Base-by-base conservation (phyloP, 2,113 vertebrate species). In the Myiopsitta monachus region DNA sequence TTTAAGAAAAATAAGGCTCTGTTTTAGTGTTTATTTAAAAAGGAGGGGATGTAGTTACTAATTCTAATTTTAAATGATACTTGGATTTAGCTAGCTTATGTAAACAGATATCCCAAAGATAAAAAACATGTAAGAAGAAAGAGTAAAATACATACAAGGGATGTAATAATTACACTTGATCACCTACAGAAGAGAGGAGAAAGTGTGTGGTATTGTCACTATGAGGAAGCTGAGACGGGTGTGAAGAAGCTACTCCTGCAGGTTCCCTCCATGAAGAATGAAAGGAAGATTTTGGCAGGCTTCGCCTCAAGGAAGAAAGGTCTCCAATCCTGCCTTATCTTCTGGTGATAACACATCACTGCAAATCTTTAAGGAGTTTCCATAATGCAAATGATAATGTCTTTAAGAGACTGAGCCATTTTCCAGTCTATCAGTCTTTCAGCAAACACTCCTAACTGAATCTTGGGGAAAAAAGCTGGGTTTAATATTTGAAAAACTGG, bases 181-280 rank as follows among this genome's bases (percentile, higher is more conserved):
- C 10, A n/a, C 4, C 18, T 46, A 23, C 6, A 83, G 41, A 72
- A 66, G 54, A 83, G 10, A 64, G 23, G 10, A 30, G 19, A 76
- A 70, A 28, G 30, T 0, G 1, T 4, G 8, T 13, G 24, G 44
- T 1, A 52, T 18, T 2, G 14, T 26, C 55, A 49, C 19, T 22
- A 38, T 39, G 18, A 68, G 22, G 8, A 41, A 39, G 11, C 26
- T 38, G 31, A 28, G 28, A 28, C 30, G 17, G 39, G 52, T 33
- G 30, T 9, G 33, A 93, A 82, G 66, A 21, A 92, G 52, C 41
- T 52, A 11, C 36, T 47, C 38, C 4, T 16, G 11, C 41, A 82
- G 12, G 46, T 46, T 44, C 14, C 24, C 21, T 38, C 47, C 28
- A 0, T 0, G 3, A 59, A 15, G 21, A 17, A 18, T 0, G 5